Evolutionary conservation across 1,140 invertebrate species (phyloP), one percentile per base, ranked within the genome.

Genomic region (Venturia canescens): DNA sequence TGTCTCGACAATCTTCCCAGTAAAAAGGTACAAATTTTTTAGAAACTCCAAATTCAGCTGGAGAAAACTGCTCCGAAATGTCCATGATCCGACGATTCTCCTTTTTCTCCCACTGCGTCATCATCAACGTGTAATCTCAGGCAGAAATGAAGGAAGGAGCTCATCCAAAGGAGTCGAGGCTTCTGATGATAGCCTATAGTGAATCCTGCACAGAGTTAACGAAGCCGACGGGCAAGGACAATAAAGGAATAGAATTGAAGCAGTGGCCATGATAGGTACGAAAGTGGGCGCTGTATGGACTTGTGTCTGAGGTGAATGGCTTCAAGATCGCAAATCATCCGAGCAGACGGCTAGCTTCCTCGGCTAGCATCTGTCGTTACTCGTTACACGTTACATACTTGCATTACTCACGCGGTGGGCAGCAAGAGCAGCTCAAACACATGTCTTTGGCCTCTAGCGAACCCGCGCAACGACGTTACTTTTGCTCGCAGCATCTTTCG

Each of bases 301-400:
- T 63, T 16, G n/a, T 31, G 53, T 15, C 50, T 53, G 75, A 79
- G 80, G 80, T 82, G 80, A 82, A 78, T 82, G 80, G 70, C 80
- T 78, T 69, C 79, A 67, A 80, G 81, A 89, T 84, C 85, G 85
- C 86, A 86, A 88, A 87, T 86, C 86, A 84, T 85, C 76, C 78
- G 29, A 82, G 82, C 83, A 82, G 71, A 82, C 81, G 57, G 71
- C 34, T 70, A 76, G 80, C 83, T 81, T 69, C 57, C 85, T 85
- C 86, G 88, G 67, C 82, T 85, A 87, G 86, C 89, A 89, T 89
- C 88, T 90, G 88, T 89, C 88, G 88, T 85, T 84, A 84, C 86
- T 86, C 84, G 82, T 84, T 86, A 86, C 18, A 60, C 80, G 80
- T 67, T 74, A 78, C 75, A 80, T 80, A 74, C 71, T 70, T 72